Percentiles rank a stretch among this genome's conserved stretches.
These are phyloP conservation scores for Aphis gossypii DNA, from an alignment of 1,140 invertebrate species.

Conservation along the genomic window DNA sequence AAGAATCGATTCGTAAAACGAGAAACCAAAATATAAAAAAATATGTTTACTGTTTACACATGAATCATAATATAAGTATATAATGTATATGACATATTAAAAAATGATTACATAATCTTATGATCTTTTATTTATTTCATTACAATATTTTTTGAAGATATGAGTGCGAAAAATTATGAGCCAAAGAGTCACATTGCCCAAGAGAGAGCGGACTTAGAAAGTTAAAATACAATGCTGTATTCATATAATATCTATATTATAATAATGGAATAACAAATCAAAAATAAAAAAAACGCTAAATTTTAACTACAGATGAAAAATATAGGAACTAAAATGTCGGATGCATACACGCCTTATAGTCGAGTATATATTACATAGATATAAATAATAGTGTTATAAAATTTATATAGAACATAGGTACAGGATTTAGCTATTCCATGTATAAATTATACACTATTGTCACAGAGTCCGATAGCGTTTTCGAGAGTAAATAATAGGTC, in stretches of 20 bases:
- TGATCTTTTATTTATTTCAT: background rate
- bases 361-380: too few species aligned
- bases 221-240: too few species aligned
- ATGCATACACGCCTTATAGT: too few species aligned
- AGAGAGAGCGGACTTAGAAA: too few species aligned
- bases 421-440: background rate
- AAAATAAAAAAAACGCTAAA: background rate
- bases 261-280: background rate
- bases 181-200: background rate
- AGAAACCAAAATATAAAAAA: background rate
- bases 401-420: too few species aligned
- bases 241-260: too few species aligned
- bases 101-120: background rate
- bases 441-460: background rate
- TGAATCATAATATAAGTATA: too few species aligned
- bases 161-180: too few species aligned
- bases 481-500: background rate
- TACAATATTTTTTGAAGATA: background rate
- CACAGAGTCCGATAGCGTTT: background rate
- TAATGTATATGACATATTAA: background rate
- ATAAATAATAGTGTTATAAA: too few species aligned
- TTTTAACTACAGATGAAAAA: too few species aligned
- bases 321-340: too few species aligned
- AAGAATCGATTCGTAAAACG: background rate
- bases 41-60: background rate